phyloP scores from a whole-genome alignment of 2,113 vertebrate species.

The Colistium nudipinnis region DNA sequence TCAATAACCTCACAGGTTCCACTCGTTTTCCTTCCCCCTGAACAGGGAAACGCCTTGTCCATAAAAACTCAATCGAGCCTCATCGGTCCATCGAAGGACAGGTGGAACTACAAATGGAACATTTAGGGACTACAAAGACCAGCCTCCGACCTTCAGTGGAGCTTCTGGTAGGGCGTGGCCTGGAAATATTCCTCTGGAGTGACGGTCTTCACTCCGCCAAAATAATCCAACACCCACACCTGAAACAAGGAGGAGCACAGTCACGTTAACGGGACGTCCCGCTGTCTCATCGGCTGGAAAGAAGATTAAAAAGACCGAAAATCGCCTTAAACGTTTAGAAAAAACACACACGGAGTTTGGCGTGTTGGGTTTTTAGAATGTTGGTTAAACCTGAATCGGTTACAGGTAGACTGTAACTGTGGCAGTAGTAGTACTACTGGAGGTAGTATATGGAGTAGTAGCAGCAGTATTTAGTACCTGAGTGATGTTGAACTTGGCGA shows the following conservation, averaged over 20 bases:
- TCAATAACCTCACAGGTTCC: no score
- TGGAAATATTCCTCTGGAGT: constrained; percentile 90
- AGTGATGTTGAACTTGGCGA: constrained; percentile 93
- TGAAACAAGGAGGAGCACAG: constrained; percentile 31
- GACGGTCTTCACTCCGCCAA: constrained; percentile 92
- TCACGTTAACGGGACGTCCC: neutral
- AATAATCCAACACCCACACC: constrained; percentile 97
- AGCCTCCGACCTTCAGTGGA: constrained; percentile 14
- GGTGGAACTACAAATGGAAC: no score
- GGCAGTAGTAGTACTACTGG: neutral
- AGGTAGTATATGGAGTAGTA: neutral
- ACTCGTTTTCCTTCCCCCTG: no score
- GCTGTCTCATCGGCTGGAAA: constrained; percentile 4
- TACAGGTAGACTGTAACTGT: neutral
- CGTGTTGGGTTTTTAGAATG: no score
- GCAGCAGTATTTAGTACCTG: constrained; percentile 58
- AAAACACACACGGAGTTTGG: no score
- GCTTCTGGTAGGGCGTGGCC: constrained; percentile 78
- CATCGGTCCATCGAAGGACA: no score
- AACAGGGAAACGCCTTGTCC: no score
- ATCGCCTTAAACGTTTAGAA: no score
- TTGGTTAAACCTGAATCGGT: neutral
- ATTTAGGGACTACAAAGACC: no score
- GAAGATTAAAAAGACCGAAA: no score
- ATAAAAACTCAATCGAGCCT: no score